Evolutionary conservation across 2,888 invertebrate genomes (phyloP), one percentile per base, ranked within the genome.

Genomic region (Latrodectus elegans): DNA sequence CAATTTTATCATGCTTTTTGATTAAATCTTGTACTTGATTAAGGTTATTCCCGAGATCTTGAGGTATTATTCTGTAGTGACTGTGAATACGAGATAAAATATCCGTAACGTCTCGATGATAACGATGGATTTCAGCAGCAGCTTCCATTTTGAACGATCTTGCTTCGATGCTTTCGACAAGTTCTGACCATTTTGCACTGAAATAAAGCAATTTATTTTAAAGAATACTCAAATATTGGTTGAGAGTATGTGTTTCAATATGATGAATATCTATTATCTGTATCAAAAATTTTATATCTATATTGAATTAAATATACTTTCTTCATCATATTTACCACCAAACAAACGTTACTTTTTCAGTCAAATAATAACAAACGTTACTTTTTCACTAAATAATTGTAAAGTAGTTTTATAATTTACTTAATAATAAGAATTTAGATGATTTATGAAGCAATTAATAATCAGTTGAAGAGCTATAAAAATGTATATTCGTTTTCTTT

Each of bases 101-200:
- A 91, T 99, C 98, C 38, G 96, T 96, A 1, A 96, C 97, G 92
- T 99, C 99, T 80, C 98, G 95, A 93, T 99, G 98, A 94, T 98
- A 99, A 81, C 98, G 95, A 93, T 99, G 99, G 90, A 99, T 97
- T 93, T 99, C 98, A 11, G 97, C 98, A 0, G 99, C 99, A 0
- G 97, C 98, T 91, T 95, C 95, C 72, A 99, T 93, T 70, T 97
- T 95, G 89, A 96, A 95, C 89, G 97, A 96, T n/a, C 99, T 95
- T 74, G 96, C 95, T 90, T 96, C 95, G 85, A 99, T 95, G 91
- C 97, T 95, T 78, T 96, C 95, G 73, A 97, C 94, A 0, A 99
- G 94, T 72, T 95, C 95, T 89, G 96, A 95, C 99, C 99, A 99
- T 8, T 92, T 60, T 3, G 77, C 53, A 52, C 88, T 88, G 49